These are phyloP conservation scores for Fabriciana adippe DNA, from an alignment of 2,888 invertebrate genomes.

Conservation along the genomic window DNA sequence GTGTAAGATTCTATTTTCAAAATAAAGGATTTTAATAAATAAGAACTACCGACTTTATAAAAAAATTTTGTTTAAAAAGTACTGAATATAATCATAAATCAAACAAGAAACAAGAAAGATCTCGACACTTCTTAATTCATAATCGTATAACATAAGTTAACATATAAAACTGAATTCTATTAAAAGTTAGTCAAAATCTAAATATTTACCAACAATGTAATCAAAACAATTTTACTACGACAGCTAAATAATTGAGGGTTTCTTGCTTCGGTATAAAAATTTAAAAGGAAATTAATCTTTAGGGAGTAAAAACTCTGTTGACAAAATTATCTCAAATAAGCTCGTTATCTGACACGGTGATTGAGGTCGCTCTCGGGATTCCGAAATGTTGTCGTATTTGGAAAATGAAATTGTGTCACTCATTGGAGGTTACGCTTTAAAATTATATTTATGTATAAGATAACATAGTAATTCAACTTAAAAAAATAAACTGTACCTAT, in stretches of 20 bases:
- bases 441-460: not conserved
- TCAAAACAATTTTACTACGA: conserved; percentile 4
- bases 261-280: conserved; percentile 6
- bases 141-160: too few relatives aligned
- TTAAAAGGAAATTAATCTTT: conserved; percentile 18
- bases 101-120: too few relatives aligned
- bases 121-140: too few relatives aligned
- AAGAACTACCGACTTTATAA: too few relatives aligned
- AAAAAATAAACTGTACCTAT: not conserved
- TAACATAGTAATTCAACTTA: not conserved
- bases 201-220: not conserved
- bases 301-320: conserved; percentile 22
- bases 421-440: not conserved
- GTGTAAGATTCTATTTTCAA: too few relatives aligned
- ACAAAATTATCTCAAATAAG: conserved; percentile 27
- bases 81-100: too few relatives aligned
- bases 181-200: not conserved
- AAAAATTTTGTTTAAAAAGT: too few relatives aligned
- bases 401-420: conserved; percentile 18
- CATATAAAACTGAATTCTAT: too few relatives aligned
- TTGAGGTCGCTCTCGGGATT: conserved; percentile 22
- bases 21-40: too few relatives aligned
- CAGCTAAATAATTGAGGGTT: conserved; percentile 4
- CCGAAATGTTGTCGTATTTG: conserved; percentile 11
- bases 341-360: conserved; percentile 24